Percentiles rank a stretch among this genome's conserved stretches.
Conservation (phyloP, 2,797 vertebrate genomes). For the Choloepus didactylus region DNA sequence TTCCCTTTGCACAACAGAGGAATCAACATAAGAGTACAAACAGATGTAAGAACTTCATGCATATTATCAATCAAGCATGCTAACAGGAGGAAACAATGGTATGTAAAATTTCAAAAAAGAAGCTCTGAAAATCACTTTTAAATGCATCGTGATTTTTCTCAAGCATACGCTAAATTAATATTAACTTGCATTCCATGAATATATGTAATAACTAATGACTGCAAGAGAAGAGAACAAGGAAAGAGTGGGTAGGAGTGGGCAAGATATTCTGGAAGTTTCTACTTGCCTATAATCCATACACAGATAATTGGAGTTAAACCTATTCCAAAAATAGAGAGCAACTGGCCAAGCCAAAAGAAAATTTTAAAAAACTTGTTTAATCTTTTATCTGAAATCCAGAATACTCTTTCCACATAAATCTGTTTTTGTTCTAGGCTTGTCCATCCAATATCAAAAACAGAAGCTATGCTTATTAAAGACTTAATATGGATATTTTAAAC, state of each 20-base stretch:
- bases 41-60: not conserved
- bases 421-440: constrained; percentile 37
- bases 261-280: constrained; percentile 21
- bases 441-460: constrained; percentile 56
- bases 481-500: constrained; percentile 47
- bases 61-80: not conserved
- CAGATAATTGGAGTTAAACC: not conserved
- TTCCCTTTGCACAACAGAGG: not conserved
- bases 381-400: constrained; percentile 60
- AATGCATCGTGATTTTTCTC: constrained; percentile 21
- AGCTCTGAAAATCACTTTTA: constrained; percentile 16
- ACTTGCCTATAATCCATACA: constrained; percentile 4
- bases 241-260: not conserved
- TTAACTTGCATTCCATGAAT: not conserved
- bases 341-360: not conserved
- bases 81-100: not conserved
- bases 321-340: constrained; percentile 43
- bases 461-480: constrained; percentile 27
- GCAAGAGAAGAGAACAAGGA: not conserved
- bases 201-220: not conserved
- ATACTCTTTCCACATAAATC: constrained; percentile 17
- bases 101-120: not conserved
- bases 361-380: too few species aligned
- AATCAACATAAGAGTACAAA: not conserved
- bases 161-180: not conserved